Evolutionary conservation across 2,797 vertebrate species (phyloP), one percentile per base, ranked within the genome.

Genomic region (Acanthurus lineatus): DNA sequence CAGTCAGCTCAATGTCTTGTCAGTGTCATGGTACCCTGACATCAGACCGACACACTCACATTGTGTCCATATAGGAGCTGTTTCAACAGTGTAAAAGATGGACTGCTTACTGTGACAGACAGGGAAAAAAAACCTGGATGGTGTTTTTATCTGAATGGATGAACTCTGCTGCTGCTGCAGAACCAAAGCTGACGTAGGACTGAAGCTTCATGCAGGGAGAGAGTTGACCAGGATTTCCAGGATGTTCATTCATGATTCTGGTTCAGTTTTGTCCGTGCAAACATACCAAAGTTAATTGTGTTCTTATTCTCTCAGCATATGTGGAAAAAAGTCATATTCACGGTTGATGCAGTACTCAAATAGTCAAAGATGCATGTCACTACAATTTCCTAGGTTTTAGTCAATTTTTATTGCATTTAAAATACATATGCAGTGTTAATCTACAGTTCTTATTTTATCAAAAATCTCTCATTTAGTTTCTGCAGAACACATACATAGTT

Each of bases 21-120:
- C 65, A 53, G 7, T 83, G 75, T 87, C 77, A 42, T 11, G 16
- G 59, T 59, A 49, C 61, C 49, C 70, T 81, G 62, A 84, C 69
- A 83, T 69, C 25, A 40, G 38, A 67, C 19, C 74, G 64, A 74
- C 54, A 62, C 69, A 42, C 38, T 15, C 14, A 54, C 62, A 20
- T 3, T 60, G 15, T 70, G 52, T 69, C 32, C 10, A 32, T 73
- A 53, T 54, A 16, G 42, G 12, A 15, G 6, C 12, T 9, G 1
- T 77, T 58, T 74, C 49, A 72, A 56, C 22, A 4, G 59, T 9
- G 10, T 38, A 20, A 54, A 49, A 73, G 25, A 47, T 53, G 28
- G 32, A 56, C 51, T 28, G 16, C 17, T 69, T 40, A 70, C 53
- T 54, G 16, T 72, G 38, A 58, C 28, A 52, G 40, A 28, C 38